Base-by-base conservation (phyloP, 2,888 invertebrate species). In the Torymus texanus region DNA sequence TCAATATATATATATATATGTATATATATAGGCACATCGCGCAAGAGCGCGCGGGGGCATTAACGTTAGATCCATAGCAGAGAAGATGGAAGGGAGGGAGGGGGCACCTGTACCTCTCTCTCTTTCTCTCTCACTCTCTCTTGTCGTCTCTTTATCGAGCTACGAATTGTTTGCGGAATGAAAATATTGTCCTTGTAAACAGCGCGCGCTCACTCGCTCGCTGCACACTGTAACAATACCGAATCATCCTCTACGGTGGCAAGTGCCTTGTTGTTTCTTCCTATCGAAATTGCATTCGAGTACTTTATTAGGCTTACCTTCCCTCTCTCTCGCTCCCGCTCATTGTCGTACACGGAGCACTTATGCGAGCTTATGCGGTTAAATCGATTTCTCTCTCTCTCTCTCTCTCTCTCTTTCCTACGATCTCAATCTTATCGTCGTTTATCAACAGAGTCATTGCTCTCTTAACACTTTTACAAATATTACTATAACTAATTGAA, bases 141-240 rank as follows among this genome's bases (percentile, higher is more conserved):
- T 41, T 8, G 41, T 41, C 75, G 84, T 84, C 85, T 89, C 88
- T 89, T 89, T 89, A 88, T 89, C 87, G 87, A 88, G 87, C 87
- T 86, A 87, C 86, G 85, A 89, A 88, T 89, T 89, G 88, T 89
- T 89, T 89, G 89, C 88, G 85, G 86, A 87, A 89, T 89, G 88
- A 88, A 89, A 89, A 89, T 89, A 89, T 89, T 89, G 88, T 89
- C 88, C 87, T 86, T 88, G 89, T 88, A 88, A 89, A 89, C 88
- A 89, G 87, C 87, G 41, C 84, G 84, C 85, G 84, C 85, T 81
- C 41, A 41, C 41, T 41, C 41, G 41, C 41, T 41, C 5, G 41
- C 41, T 41, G 41, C 41, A 84, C 85, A 71, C 74, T 67, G 67
- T 68, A 73, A 81, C 79, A 76, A 81, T 77, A 80, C 79, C 80